Evolutionary conservation across 2,797 vertebrate genomes (phyloP).

Genomic region (Lacerta viridis): DNA sequence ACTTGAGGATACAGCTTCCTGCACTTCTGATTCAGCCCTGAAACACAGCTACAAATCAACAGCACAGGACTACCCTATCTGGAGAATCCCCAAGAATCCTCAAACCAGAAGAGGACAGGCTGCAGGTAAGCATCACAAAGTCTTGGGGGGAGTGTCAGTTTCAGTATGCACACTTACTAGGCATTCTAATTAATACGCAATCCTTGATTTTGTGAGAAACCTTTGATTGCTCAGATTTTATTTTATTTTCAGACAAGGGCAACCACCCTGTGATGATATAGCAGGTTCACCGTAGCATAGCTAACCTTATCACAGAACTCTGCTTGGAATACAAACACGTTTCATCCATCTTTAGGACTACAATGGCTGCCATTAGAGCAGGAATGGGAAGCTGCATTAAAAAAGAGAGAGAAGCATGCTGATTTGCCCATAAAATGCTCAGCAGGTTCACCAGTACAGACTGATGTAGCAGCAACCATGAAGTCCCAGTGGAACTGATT

Average conservation of each 20-base stretch:
- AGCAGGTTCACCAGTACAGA: slow-evolving; percentile 46
- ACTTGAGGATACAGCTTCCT: neutral
- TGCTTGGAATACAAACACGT: slow-evolving; percentile 18
- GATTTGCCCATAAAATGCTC: slow-evolving; percentile 56
- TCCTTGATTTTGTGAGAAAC: neutral
- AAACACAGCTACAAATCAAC: neutral
- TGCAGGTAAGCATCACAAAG: neutral
- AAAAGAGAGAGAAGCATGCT: slow-evolving; percentile 20
- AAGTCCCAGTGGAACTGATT: slow-evolving; percentile 41
- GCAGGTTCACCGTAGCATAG: neutral
- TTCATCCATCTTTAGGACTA: slow-evolving; percentile 15
- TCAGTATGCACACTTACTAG: neutral
- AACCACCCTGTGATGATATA: neutral
- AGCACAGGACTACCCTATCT: neutral
- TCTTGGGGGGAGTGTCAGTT: neutral
- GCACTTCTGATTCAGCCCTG: neutral
- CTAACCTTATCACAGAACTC: neutral
- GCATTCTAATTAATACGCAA: neutral
- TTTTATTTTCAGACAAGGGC: neutral
- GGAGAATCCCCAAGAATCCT: neutral
- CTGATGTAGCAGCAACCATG: slow-evolving; percentile 12
- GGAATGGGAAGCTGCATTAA: slow-evolving; percentile 34
- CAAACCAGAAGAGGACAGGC: neutral
- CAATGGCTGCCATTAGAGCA: slow-evolving; percentile 29
- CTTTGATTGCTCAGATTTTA: neutral